Percentiles rank a stretch among this genome's conserved stretches.
Evolutionary conservation across 2,888 invertebrate genomes (phyloP).

Genomic region (Lumbricus terrestris): DNA sequence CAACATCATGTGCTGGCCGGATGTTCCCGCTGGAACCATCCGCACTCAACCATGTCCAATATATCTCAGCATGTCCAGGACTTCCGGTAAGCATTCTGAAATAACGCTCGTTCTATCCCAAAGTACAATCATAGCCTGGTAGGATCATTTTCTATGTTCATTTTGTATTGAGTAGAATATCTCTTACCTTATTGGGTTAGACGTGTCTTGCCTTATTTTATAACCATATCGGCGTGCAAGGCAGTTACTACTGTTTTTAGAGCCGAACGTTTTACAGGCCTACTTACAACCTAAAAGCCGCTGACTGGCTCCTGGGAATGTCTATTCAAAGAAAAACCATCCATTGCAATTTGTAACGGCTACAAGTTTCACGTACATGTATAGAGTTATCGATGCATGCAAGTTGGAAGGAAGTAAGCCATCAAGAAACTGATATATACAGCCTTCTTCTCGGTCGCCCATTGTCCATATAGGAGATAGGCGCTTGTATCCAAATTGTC

Average conservation of each 20-base stretch:
- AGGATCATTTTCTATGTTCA: background rate
- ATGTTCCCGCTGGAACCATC: slow-evolving; percentile 34
- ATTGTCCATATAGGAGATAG: background rate
- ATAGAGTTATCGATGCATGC: background rate
- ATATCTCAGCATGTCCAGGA: background rate
- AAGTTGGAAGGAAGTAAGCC: background rate
- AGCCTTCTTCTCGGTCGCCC: background rate
- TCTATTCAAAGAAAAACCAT: background rate
- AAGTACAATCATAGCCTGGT: background rate
- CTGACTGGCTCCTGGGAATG: background rate
- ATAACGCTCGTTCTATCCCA: background rate
- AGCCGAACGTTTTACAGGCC: background rate
- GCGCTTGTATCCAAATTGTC: background rate
- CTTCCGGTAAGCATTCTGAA: background rate
- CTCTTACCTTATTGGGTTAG: too few relatives aligned
- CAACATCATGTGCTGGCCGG: slow-evolving; percentile 42
- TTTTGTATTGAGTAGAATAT: background rate
- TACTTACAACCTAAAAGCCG: background rate
- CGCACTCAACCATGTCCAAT: slow-evolving; percentile 28
- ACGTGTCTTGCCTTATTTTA: background rate
- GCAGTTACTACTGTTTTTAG: background rate
- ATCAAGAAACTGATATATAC: background rate
- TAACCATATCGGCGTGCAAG: background rate
- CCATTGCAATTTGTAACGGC: background rate
- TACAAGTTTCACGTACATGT: background rate